Evolutionary conservation across 2,888 invertebrate species (phyloP), one percentile per base, ranked within the genome.

Genomic region (Frankliniella intonsa): DNA sequence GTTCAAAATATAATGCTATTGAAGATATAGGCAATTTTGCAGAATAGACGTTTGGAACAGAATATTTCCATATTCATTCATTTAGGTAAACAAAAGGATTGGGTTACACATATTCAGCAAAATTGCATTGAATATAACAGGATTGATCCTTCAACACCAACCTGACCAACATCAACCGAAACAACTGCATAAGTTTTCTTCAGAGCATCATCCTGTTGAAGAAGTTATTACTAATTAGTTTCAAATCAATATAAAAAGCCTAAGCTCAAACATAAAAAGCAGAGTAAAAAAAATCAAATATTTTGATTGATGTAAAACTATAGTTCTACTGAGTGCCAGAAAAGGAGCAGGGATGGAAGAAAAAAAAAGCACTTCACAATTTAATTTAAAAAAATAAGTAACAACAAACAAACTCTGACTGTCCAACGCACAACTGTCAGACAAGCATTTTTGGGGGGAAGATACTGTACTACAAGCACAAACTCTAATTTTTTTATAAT

Each of bases 121-220:
- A 62, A 17, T 62, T 62, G 62, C 62, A 62, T n/a, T 17, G 62
- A 62, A 62, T 17, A 19, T 81, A 83, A 83, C 27, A 76, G 69
- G 69, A 22, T 25, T 76, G 69, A 55, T 55, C 19, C 17, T 55
- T 76, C 51, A 81, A 81, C 81, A 84, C 83, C 83, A 83, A 89
- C 89, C 89, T 89, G 88, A 85, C 87, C 88, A 86, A 88, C 87
- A 87, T 88, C 88, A 87, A 89, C 87, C 87, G 87, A 88, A 87
- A 89, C 87, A 86, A 89, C 87, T 84, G 88, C 88, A 87, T 87
- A 88, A 87, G 88, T 87, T 87, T 89, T 88, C 86, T 88, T 88
- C 86, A 85, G 86, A 86, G 88, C 88, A 85, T 88, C 88, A 86
- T 89, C 89, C 88, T 89, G 87, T 86, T 86, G 85, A 87, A 87